Base-by-base conservation (phyloP, 1,140 invertebrate genomes). In the Cylas formicarius region DNA sequence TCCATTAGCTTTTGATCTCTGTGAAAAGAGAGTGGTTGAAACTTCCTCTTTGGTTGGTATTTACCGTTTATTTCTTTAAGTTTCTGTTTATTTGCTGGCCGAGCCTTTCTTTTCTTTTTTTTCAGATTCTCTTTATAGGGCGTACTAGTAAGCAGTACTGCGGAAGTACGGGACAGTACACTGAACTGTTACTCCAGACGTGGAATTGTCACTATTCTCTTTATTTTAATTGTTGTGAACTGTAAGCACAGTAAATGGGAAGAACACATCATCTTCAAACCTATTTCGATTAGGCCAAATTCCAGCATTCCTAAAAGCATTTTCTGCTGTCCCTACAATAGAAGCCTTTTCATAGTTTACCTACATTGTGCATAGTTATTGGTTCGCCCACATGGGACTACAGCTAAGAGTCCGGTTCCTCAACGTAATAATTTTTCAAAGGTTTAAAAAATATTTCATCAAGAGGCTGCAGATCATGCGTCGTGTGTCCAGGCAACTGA, bases 201-300 rank as follows among this genome's bases (percentile, higher is more conserved):
- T n/a, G n/a, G n/a, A n/a, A n/a, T n/a, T n/a, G n/a, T n/a, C n/a
- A n/a, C n/a, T n/a, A n/a, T n/a, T n/a, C n/a, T n/a, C n/a, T n/a
- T n/a, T n/a, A n/a, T n/a, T n/a, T n/a, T n/a, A n/a, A n/a, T n/a
- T n/a, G n/a, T n/a, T n/a, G n/a, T n/a, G n/a, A n/a, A n/a, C n/a
- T n/a, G n/a, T 28, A 28, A 28, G n/a, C 16, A 14, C 16, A 28
- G 27, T 28, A 3, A 14, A 28, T 28, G 27, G 27, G 16, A 5
- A n/a, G 5, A 28, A 28, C 27, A 28, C 4, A 28, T 28, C n/a
- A 28, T 28, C 27, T 14, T 14, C 27, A 14, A 28, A 28, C 16
- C 27, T 28, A 28, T 28, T 28, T 28, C 27, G 27, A 28, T 28
- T 28, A 11, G 27, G 27, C 27, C 27, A 28, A 28, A 28, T 28